These are phyloP conservation scores for Aspiorhynchus laticeps DNA, from an alignment of 2,113 vertebrate species.

Conservation along the genomic window DNA sequence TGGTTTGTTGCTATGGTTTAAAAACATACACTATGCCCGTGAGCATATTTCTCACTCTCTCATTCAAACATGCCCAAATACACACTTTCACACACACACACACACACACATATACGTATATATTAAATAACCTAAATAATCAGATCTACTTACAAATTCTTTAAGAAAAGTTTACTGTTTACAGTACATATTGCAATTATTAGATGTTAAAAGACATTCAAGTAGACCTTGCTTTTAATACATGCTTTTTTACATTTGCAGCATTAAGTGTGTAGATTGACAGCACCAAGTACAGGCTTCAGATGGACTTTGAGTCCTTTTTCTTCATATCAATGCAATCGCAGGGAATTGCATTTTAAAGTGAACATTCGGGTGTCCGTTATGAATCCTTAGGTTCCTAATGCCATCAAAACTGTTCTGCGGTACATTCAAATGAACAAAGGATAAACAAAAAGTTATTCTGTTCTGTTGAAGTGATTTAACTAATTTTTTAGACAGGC, in stretches of 20 bases:
- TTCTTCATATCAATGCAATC: background rate
- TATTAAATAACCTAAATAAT: slow-evolving; percentile 9
- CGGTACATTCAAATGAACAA: background rate
- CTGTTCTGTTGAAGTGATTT: background rate
- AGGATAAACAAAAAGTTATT: background rate
- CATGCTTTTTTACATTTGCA: slow-evolving; percentile 29
- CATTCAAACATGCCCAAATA: background rate
- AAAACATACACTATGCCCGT: background rate
- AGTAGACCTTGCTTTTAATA: slow-evolving; percentile 9
- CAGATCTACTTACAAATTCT: background rate
- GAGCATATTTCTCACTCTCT: background rate
- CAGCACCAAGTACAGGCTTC: slow-evolving; percentile 43
- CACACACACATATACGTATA: slow-evolving; percentile 29
- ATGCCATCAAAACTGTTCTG: slow-evolving; percentile 5
- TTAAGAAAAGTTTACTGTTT: slow-evolving; percentile 37
- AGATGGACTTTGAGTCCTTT: slow-evolving; percentile 21
- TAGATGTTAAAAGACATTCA: slow-evolving; percentile 17
- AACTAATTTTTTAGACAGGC: background rate
- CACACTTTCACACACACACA: slow-evolving; percentile 8
- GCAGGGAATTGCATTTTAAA: slow-evolving; percentile 8
- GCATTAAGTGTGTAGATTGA: slow-evolving; percentile 21
- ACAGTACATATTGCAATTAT: slow-evolving; percentile 36
- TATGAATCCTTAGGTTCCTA: slow-evolving; percentile 43
- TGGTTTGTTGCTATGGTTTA: slow-evolving; percentile 18
- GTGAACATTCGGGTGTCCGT: slow-evolving; percentile 30